Conservation (phyloP, 2,888 invertebrate genomes). For the Hemithea aestivaria region DNA sequence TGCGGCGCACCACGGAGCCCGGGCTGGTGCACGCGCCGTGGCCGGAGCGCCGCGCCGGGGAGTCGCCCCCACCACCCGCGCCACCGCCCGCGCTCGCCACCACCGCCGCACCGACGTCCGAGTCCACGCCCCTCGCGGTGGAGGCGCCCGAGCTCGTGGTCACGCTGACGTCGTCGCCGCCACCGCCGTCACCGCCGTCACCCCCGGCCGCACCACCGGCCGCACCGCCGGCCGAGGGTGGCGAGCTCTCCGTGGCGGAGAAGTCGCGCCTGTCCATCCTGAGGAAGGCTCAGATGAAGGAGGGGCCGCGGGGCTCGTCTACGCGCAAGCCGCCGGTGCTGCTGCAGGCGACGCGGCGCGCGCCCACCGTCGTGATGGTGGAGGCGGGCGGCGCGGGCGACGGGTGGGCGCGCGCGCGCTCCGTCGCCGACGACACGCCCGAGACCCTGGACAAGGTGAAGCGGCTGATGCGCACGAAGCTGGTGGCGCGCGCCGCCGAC, state of each 20-base stretch:
- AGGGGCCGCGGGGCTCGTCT: conserved; percentile 30
- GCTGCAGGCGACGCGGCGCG: conserved; percentile 59
- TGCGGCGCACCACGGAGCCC: conserved; percentile 2
- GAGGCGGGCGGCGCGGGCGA: conserved; percentile 40
- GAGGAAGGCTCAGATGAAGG: conserved; percentile 56
- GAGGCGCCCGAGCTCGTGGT: neutral
- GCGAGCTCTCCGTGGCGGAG: conserved; percentile 52
- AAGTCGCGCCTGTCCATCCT: conserved; percentile 62
- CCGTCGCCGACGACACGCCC: conserved; percentile 44
- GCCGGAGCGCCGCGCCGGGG: conserved; percentile 11
- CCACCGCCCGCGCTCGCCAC: conserved; percentile 12
- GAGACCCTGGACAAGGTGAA: conserved; percentile 47
- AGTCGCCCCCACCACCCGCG: conserved; percentile 10
- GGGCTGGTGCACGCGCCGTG: conserved; percentile 2
- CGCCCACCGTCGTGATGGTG: conserved; percentile 58
- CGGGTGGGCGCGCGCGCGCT: conserved; percentile 40
- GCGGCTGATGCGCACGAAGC: conserved; percentile 56
- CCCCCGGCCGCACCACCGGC: neutral
- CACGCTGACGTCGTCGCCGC: conserved; percentile 4
- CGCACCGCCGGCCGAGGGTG: conserved; percentile 4
- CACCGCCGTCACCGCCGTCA: conserved; percentile 7
- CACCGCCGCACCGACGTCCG: neutral
- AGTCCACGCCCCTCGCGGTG: neutral
- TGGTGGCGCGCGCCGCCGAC: conserved; percentile 48
- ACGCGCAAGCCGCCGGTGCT: conserved; percentile 61